Conservation (phyloP, 92 coral and sea anemone species). For the Zoanthus sansibaricus region DNA sequence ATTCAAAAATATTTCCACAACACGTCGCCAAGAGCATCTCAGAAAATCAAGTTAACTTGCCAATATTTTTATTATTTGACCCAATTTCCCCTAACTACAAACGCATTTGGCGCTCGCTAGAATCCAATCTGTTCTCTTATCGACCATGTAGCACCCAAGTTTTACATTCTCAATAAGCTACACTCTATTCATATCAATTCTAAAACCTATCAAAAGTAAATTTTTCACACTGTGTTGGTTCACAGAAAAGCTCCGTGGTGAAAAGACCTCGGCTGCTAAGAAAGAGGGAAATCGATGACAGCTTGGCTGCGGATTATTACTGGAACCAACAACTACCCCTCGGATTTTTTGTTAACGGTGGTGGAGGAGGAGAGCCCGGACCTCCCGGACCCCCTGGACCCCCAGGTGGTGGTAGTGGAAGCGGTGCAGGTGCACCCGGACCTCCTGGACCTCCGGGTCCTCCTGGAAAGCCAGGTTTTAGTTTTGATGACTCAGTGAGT, state of each 20-base stretch:
- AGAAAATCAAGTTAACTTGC: too few relatives aligned
- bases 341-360: slow-evolving; percentile 90
- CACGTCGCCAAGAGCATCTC: too few relatives aligned
- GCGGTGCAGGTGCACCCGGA: slow-evolving; percentile 59
- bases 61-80: too few relatives aligned
- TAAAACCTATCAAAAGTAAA: background rate
- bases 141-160: too few relatives aligned
- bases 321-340: slow-evolving; percentile 83
- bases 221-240: background rate
- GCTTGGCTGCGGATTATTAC: slow-evolving; percentile 60
- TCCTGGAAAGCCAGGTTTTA: slow-evolving; percentile 85
- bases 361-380: slow-evolving; percentile 77
- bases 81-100: too few relatives aligned
- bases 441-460: slow-evolving; percentile 53
- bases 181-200: too few relatives aligned
- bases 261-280: slow-evolving; percentile 62
- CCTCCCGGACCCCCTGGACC: slow-evolving; percentile 91
- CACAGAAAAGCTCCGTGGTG: slow-evolving; percentile 67
- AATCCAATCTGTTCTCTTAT: too few relatives aligned
- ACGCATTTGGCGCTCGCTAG: too few relatives aligned
- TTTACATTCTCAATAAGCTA: too few relatives aligned
- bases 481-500: slow-evolving; percentile 57
- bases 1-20: too few relatives aligned
- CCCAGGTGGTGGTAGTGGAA: slow-evolving; percentile 55
- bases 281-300: slow-evolving; percentile 53